phyloP scores from a whole-genome alignment of 2,797 vertebrate species.

The Rhinella marina region DNA sequence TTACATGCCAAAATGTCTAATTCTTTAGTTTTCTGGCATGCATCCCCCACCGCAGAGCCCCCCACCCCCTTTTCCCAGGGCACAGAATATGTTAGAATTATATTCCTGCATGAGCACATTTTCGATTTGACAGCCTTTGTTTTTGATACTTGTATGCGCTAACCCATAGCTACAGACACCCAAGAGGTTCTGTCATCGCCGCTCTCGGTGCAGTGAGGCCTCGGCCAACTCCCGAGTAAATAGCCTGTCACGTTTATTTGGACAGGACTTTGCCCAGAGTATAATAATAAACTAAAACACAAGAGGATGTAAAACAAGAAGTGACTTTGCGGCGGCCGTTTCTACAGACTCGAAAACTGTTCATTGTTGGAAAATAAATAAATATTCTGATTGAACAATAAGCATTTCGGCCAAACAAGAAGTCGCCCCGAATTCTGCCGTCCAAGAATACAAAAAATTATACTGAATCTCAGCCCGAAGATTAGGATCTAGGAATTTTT shows the following conservation, averaged over 20 bases:
- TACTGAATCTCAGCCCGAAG: background rate
- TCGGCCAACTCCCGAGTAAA: slow-evolving; percentile 66
- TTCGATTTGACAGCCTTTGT: slow-evolving; percentile 26
- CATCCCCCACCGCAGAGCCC: background rate
- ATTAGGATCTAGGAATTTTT: background rate
- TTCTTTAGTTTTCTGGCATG: background rate
- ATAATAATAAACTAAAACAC: slow-evolving; percentile 67
- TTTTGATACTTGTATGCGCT: slow-evolving; percentile 60
- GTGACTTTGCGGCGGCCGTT: slow-evolving; percentile 58
- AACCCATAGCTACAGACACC: slow-evolving; percentile 51
- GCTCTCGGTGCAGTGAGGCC: slow-evolving; percentile 50
- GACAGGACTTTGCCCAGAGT: slow-evolving; percentile 65
- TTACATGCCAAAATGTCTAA: background rate
- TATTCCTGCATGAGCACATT: slow-evolving; percentile 2
- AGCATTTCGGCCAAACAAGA: background rate
- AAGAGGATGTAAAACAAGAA: slow-evolving; percentile 60
- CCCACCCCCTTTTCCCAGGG: background rate
- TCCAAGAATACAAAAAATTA: background rate
- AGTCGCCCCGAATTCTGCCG: background rate
- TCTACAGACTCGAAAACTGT: background rate
- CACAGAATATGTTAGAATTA: background rate
- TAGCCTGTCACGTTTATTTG: slow-evolving; percentile 70
- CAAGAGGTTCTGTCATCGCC: slow-evolving; percentile 63
- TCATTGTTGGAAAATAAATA: background rate
- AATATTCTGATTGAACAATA: slow-evolving; percentile 19